Conservation (phyloP, 2,888 invertebrate species). For the Prenolepis imparis region DNA sequence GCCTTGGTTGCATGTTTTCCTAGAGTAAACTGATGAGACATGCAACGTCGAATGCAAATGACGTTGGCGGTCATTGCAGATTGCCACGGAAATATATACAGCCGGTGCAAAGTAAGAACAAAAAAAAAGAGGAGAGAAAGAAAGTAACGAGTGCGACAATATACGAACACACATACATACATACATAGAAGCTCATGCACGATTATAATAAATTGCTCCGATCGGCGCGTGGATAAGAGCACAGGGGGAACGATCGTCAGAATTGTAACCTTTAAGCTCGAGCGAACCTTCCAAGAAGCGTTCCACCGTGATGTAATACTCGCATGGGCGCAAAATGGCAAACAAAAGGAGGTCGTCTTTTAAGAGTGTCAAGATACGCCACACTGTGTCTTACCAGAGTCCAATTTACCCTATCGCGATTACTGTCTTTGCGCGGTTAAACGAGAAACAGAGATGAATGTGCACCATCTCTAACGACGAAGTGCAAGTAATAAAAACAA, state of each 20-base stretch:
- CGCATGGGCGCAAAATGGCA: conserved; percentile 65
- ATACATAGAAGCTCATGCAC: conserved; percentile 70
- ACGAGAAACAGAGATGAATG: conserved; percentile 39
- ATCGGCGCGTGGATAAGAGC: conserved; percentile 69
- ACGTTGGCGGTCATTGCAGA: conserved; percentile 76
- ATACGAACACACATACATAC: conserved; percentile 57
- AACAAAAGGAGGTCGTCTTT: conserved; percentile 69
- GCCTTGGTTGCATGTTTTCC: conserved; percentile 77
- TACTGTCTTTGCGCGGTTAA: conserved; percentile 38
- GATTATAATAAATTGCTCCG: conserved; percentile 77
- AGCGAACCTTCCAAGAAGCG: conserved; percentile 67
- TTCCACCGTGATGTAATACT: conserved; percentile 66
- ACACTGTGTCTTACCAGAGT: conserved; percentile 43
- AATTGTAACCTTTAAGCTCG: conserved; percentile 72
- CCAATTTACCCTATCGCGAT: conserved; percentile 56
- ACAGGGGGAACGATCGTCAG: conserved; percentile 66
- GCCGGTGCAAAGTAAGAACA: conserved; percentile 40
- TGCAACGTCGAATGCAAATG: conserved; percentile 79
- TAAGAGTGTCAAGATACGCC: conserved; percentile 54
- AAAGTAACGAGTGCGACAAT: conserved; percentile 63
- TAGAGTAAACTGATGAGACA: conserved; percentile 77
- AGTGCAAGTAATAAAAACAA: background rate
- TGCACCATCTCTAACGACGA: background rate
- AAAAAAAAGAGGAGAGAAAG: conserved; percentile 25
- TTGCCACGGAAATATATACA: conserved; percentile 74